phyloP scores from a whole-genome alignment of 1,140 invertebrate genomes.

The Coboldia fuscipes region DNA sequence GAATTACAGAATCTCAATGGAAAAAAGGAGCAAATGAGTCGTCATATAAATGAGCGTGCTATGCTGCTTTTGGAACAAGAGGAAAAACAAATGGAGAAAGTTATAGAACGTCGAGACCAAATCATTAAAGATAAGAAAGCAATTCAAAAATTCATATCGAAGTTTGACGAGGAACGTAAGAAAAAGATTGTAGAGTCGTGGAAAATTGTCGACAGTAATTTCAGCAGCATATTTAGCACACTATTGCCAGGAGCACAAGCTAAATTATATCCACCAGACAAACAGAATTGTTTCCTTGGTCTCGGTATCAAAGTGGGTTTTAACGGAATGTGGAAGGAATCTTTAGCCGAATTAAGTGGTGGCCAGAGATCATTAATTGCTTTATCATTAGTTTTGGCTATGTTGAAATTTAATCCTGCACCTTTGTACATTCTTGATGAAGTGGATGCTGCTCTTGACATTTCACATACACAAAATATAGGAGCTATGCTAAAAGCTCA shows the following conservation, averaged over 20 bases:
- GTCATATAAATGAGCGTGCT: constrained; percentile 64
- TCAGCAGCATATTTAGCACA: constrained; percentile 88
- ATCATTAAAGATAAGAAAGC: constrained; percentile 73
- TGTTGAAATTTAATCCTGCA: constrained; percentile 93
- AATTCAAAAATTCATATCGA: constrained; percentile 60
- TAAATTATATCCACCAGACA: constrained; percentile 55
- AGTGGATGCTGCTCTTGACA: constrained; percentile 94
- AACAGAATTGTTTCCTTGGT: constrained; percentile 51
- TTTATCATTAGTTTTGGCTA: constrained; percentile 84
- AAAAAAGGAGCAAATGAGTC: constrained; percentile 46
- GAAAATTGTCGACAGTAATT: constrained; percentile 70
- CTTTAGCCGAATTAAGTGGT: constrained; percentile 84
- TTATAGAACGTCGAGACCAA: constrained; percentile 58
- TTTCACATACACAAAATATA: constrained; percentile 98
- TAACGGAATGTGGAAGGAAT: constrained; percentile 91
- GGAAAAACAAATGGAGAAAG: constrained; percentile 67
- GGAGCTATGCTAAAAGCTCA: constrained; percentile 86
- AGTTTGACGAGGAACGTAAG: constrained; percentile 79
- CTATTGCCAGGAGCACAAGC: constrained; percentile 78
- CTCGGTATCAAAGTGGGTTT: constrained; percentile 87
- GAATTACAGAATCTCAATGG: constrained; percentile 37
- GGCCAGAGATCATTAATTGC: constrained; percentile 94
- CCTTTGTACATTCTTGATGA: constrained; percentile 98
- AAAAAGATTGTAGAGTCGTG: constrained; percentile 60
- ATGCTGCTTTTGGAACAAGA: constrained; percentile 69